Evolutionary conservation across 2,888 invertebrate species (phyloP).

Genomic region (Agrilus cyanescens): DNA sequence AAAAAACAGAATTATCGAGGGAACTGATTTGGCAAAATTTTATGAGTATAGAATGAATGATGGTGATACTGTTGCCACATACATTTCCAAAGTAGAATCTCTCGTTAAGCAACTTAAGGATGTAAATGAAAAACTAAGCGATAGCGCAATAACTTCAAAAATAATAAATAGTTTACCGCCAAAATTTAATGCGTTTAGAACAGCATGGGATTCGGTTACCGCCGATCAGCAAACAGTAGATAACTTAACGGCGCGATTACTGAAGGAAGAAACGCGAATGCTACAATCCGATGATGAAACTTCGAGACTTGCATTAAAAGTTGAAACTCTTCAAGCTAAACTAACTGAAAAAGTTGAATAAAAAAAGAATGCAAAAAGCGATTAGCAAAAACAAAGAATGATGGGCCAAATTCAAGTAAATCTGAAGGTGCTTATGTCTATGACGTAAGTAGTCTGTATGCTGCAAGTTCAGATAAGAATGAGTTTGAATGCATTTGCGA

Average conservation of each 20-base stretch:
- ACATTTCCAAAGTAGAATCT: slow-evolving; percentile 16
- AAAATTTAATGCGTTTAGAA: slow-evolving; percentile 22
- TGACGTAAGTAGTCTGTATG: too few species aligned
- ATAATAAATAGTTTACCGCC: slow-evolving; percentile 20
- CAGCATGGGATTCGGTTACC: slow-evolving; percentile 16
- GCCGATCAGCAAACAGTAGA: slow-evolving; percentile 10
- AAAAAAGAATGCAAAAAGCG: too few species aligned
- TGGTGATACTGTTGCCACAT: slow-evolving; percentile 17
- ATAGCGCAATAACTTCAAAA: slow-evolving; percentile 21
- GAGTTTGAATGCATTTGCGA: too few species aligned
- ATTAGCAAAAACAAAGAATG: too few species aligned
- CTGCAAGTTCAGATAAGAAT: too few species aligned
- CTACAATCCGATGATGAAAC: too few species aligned
- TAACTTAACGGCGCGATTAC: slow-evolving; percentile 8
- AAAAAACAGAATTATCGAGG: slow-evolving; percentile 17
- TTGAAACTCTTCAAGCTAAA: too few species aligned
- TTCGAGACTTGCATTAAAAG: too few species aligned
- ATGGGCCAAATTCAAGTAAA: too few species aligned
- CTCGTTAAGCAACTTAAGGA: slow-evolving; percentile 12
- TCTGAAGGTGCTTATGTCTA: too few species aligned
- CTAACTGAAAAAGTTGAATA: too few species aligned
- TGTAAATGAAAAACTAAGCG: slow-evolving; percentile 17
- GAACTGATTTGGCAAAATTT: slow-evolving; percentile 23
- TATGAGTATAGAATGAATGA: slow-evolving; percentile 18
- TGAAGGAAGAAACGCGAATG: too few species aligned